These are phyloP conservation scores for Grammomys surdaster DNA, from an alignment of 2,113 vertebrate genomes.

Conservation along the genomic window DNA sequence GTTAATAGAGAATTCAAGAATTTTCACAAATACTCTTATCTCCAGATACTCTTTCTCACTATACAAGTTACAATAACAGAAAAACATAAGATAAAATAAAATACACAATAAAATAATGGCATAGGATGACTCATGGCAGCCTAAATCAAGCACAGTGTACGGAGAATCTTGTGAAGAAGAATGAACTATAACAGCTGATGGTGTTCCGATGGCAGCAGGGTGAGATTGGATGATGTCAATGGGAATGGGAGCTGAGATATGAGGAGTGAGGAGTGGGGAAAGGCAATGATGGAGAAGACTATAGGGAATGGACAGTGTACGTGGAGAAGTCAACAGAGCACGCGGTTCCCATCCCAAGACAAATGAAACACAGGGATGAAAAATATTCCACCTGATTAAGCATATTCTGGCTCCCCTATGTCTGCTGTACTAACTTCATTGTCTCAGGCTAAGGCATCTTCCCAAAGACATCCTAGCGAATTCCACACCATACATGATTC, in stretches of 20 bases:
- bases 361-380: neutral
- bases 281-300: neutral
- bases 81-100: no score
- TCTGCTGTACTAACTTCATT: neutral
- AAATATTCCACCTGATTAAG: neutral
- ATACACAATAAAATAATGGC: neutral
- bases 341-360: neutral
- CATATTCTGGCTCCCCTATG: no score
- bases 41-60: neutral
- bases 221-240: no score
- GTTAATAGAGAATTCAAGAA: neutral
- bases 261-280: neutral
- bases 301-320: rapidly evolving
- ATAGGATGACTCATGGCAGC: no score
- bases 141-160: neutral
- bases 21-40: neutral
- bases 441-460: neutral
- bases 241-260: rapidly evolving
- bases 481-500: neutral
- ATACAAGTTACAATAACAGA: neutral
- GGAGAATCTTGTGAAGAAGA: neutral
- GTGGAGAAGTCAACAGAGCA: neutral
- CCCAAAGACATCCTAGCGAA: neutral
- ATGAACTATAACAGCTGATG: neutral
- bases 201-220: neutral